phyloP scores from a whole-genome alignment of 2,888 invertebrate genomes.

The Neelides folsomi region DNA sequence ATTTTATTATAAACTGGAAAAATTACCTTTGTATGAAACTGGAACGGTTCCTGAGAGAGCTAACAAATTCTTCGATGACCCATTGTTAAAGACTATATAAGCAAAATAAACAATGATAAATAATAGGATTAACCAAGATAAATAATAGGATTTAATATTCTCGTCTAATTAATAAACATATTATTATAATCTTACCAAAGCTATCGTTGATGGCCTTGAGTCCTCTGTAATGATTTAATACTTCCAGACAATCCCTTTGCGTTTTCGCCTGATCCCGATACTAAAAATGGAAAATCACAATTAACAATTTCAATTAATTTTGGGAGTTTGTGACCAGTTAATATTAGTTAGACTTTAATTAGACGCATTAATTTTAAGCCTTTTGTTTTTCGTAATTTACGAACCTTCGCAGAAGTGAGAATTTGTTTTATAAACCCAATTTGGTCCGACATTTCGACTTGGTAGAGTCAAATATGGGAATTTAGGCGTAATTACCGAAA shows the following conservation, averaged over 20 bases:
- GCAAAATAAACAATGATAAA: not conserved
- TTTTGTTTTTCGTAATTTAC: no score
- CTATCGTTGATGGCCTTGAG: constrained; percentile 51
- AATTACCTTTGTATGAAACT: constrained; percentile 67
- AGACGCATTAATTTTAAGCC: no score
- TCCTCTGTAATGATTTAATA: constrained; percentile 52
- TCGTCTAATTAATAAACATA: not conserved
- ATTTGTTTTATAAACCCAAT: constrained; percentile 6
- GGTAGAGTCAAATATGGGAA: no score
- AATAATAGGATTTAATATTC: not conserved
- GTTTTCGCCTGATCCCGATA: constrained; percentile 56
- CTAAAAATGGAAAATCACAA: constrained; percentile 38
- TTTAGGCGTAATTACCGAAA: no score
- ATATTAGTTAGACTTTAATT: no score
- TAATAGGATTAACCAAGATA: not conserved
- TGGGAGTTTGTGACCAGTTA: no score
- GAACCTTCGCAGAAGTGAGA: constrained; percentile 4
- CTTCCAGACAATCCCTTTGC: constrained; percentile 52
- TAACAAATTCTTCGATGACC: constrained; percentile 61
- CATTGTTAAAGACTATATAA: constrained; percentile 73
- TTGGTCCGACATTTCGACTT: constrained; percentile 8
- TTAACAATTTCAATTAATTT: no score
- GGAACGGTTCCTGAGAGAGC: constrained; percentile 86
- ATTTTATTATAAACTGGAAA: no score
- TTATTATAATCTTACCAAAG: constrained; percentile 43